These are phyloP conservation scores for Bombus fervidus DNA, from an alignment of 1,140 invertebrate genomes.

Conservation along the genomic window DNA sequence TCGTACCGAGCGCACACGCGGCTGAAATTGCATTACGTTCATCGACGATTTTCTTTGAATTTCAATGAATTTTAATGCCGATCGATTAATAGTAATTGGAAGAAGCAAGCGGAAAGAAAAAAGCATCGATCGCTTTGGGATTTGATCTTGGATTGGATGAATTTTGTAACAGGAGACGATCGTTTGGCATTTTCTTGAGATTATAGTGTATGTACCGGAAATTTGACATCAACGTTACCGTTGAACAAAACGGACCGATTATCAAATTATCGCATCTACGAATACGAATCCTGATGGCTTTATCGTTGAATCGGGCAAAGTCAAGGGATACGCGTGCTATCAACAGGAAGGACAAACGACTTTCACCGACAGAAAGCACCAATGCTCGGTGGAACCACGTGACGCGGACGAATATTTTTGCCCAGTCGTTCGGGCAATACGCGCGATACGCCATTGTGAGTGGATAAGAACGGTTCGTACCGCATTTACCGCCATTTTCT, in stretches of 20 bases:
- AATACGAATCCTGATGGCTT: neutral
- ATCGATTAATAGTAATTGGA: neutral
- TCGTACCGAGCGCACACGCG: neutral
- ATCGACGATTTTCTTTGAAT: neutral
- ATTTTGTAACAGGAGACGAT: neutral
- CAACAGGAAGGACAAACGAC: neutral
- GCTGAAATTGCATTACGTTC: neutral
- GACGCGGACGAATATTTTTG: constrained; percentile 33
- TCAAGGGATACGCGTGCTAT: neutral
- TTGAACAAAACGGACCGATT: too few relatives aligned
- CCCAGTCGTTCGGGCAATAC: constrained; percentile 40
- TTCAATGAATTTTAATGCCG: neutral
- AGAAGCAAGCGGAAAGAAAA: neutral
- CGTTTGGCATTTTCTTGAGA: too few relatives aligned
- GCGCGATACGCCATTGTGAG: constrained; percentile 48
- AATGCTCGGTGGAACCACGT: neutral
- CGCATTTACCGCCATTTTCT: constrained; percentile 58
- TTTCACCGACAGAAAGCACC: neutral
- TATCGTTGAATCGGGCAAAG: neutral
- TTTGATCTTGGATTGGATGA: neutral
- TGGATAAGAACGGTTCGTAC: constrained; percentile 42
- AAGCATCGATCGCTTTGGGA: neutral
- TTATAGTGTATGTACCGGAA: too few relatives aligned
- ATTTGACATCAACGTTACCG: too few relatives aligned
- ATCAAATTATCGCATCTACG: neutral